These are phyloP conservation scores for silkworm (Bombyx mori) DNA, from an alignment of 1,140 invertebrate genomes.

Conservation along the genomic window DNA sequence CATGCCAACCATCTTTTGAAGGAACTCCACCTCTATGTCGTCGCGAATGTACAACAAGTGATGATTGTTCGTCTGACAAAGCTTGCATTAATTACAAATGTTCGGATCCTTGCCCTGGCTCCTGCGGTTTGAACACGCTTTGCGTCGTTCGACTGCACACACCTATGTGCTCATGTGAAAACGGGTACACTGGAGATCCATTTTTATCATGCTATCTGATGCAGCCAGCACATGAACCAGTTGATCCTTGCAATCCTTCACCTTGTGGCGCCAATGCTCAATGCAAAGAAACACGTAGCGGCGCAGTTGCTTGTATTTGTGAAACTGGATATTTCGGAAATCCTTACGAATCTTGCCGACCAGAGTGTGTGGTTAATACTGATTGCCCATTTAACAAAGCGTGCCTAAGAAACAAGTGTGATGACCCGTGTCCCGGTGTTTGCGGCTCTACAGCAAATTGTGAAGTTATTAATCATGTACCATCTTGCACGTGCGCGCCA, in stretches of 20 bases:
- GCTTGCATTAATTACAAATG: slow-evolving; percentile 82
- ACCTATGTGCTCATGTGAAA: slow-evolving; percentile 80
- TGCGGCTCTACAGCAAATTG: slow-evolving; percentile 79
- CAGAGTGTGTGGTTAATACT: slow-evolving; percentile 78
- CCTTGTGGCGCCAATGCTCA: slow-evolving; percentile 78
- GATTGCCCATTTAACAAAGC: slow-evolving; percentile 77
- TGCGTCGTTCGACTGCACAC: slow-evolving; percentile 82
- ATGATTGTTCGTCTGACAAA: slow-evolving; percentile 77
- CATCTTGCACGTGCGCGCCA: slow-evolving; percentile 77
- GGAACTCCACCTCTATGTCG: slow-evolving; percentile 79
- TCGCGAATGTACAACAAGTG: slow-evolving; percentile 80
- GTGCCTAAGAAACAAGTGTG: slow-evolving; percentile 77
- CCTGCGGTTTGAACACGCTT: slow-evolving; percentile 76
- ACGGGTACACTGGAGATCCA: slow-evolving; percentile 64
- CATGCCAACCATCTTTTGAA: slow-evolving; percentile 76
- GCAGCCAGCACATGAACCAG: slow-evolving; percentile 32
- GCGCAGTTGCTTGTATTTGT: slow-evolving; percentile 76
- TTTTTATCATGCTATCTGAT: slow-evolving; percentile 50
- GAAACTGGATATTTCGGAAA: slow-evolving; percentile 77
- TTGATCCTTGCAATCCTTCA: slow-evolving; percentile 76
- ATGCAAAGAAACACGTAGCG: slow-evolving; percentile 73
- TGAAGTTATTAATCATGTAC: slow-evolving; percentile 78
- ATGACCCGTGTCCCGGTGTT: slow-evolving; percentile 78
- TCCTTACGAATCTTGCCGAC: slow-evolving; percentile 74
- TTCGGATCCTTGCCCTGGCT: slow-evolving; percentile 79